phyloP scores from a whole-genome alignment of 2,888 invertebrate genomes.

The Philaethria dido region DNA sequence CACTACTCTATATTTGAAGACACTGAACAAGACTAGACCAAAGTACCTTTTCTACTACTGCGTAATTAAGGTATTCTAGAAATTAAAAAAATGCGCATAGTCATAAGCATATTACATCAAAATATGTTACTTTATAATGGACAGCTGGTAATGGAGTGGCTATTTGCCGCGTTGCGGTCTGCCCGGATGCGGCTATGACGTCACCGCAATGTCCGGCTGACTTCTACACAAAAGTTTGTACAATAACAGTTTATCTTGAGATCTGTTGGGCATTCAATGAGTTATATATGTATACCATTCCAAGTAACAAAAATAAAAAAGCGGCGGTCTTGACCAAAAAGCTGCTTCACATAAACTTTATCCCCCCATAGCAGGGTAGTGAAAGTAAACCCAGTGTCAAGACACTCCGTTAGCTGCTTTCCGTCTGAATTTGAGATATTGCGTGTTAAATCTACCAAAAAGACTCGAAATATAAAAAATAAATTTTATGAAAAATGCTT shows the following conservation, averaged over 20 bases:
- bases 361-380: no score
- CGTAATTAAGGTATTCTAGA: neutral
- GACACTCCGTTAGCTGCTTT: no score
- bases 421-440: no score
- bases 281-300: no score
- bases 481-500: no score
- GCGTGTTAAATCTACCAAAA: no score
- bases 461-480: no score
- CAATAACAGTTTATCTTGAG: constrained; percentile 16
- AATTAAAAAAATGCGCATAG: constrained; percentile 23
- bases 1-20: no score
- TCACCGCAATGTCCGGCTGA: constrained; percentile 52
- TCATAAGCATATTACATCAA: constrained; percentile 42
- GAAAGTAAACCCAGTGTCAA: no score
- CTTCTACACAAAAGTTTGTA: constrained; percentile 22
- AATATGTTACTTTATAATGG: constrained; percentile 42
- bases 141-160: constrained; percentile 52
- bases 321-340: no score
- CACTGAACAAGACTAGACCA: neutral
- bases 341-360: no score
- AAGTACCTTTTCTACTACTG: neutral
- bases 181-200: constrained; percentile 67
- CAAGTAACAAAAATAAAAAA: no score
- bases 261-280: neutral
- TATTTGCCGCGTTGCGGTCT: constrained; percentile 65